Percentiles rank a stretch among this genome's conserved stretches.
phyloP scores from a whole-genome alignment of 2,113 vertebrate species.

The Lophius piscatorius region DNA sequence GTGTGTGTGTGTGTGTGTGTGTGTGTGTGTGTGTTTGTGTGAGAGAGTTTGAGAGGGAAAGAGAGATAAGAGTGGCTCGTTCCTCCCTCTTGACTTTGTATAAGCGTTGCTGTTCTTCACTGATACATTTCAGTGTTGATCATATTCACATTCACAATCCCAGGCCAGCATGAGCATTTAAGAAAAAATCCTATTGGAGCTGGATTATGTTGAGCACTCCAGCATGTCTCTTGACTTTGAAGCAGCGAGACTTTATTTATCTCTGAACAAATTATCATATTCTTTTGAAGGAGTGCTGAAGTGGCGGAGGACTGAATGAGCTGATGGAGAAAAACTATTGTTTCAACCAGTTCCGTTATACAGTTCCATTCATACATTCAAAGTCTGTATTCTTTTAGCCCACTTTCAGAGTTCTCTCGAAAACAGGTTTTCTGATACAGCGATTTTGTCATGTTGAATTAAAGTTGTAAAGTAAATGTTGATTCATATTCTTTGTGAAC shows the following conservation, averaged over 20 bases:
- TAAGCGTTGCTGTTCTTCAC: constrained; percentile 30
- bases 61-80: constrained; percentile 23
- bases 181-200: background rate
- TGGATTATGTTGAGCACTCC: constrained; percentile 5
- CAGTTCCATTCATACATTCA: no score
- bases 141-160: constrained; percentile 15
- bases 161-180: constrained; percentile 13
- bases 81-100: constrained; percentile 27
- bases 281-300: background rate
- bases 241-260: constrained; percentile 2
- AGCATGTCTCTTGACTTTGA: constrained; percentile 1
- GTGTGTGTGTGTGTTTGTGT: background rate
- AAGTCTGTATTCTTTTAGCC: no score
- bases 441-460: no score
- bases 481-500: no score
- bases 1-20: constrained; percentile 3
- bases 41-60: background rate
- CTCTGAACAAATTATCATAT: constrained; percentile 7
- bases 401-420: no score
- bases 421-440: no score
- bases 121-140: constrained; percentile 47
- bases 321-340: background rate
- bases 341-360: no score
- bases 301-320: constrained; percentile 1
- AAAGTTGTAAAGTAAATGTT: no score